Evolutionary conservation across 2,888 invertebrate genomes (phyloP).

Genomic region (Invenusta paracnida): DNA sequence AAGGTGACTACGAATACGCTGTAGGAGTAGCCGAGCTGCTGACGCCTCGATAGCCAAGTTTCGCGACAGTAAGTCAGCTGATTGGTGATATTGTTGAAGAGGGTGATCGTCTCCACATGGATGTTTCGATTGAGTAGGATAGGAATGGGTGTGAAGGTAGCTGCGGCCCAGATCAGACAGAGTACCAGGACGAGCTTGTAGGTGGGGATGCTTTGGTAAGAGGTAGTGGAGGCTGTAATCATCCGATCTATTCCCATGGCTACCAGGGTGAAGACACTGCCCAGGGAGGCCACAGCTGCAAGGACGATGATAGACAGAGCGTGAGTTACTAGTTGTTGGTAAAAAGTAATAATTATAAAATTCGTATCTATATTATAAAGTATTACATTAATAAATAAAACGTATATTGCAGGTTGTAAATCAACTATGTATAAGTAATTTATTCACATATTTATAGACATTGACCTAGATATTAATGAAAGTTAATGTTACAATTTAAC

Average conservation of each 20-base stretch:
- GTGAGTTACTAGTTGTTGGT: no score
- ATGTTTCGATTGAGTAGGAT: not conserved
- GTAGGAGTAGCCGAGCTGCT: constrained; percentile 1
- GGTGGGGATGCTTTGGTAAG: not conserved
- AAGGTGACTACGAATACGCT: not conserved
- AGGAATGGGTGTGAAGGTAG: not conserved
- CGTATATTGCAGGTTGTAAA: no score
- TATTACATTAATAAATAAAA: no score
- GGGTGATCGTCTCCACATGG: not conserved
- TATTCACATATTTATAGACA: no score
- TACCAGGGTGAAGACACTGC: constrained; percentile 19
- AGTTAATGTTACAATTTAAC: no score
- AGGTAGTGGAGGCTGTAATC: not conserved
- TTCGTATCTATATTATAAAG: no score
- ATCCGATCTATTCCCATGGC: constrained; percentile 29
- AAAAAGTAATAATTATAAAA: no score
- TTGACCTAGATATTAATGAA: no score
- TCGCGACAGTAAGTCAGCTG: not conserved
- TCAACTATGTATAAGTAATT: no score
- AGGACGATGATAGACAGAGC: no score
- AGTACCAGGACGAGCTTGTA: not conserved
- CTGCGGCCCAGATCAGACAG: not conserved
- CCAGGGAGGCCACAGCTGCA: not conserved
- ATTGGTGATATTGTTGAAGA: not conserved
- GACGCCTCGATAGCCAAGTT: not conserved